Conservation (phyloP, 2,888 invertebrate species). For the Graphium colonna region DNA sequence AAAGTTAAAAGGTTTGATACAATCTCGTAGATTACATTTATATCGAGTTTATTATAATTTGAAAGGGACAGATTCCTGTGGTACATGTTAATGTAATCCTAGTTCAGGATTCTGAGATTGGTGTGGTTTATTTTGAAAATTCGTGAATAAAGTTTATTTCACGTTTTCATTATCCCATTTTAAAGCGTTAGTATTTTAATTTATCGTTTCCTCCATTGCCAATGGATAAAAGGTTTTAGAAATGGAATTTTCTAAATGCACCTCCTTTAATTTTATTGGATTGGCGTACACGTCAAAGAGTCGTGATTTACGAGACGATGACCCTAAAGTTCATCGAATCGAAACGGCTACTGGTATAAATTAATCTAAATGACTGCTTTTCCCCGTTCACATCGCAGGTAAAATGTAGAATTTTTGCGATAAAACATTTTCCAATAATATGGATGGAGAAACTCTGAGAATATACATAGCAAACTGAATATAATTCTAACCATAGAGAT, state of each 20-base stretch:
- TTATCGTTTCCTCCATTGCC: too few relatives aligned
- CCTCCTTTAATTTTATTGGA: conserved; percentile 12
- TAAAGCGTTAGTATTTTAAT: too few relatives aligned
- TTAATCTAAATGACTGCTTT: conserved; percentile 22
- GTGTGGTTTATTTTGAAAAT: too few relatives aligned
- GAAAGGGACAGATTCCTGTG: too few relatives aligned
- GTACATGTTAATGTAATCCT: too few relatives aligned
- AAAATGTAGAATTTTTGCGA: conserved; percentile 9
- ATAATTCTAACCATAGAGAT: neutral
- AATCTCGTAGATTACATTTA: too few relatives aligned
- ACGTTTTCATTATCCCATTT: neutral
- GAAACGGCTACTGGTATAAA: conserved; percentile 21
- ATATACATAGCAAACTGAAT: neutral
- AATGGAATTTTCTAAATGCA: conserved; percentile 1
- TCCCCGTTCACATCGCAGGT: conserved; percentile 11
- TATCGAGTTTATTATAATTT: too few relatives aligned
- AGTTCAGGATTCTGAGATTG: too few relatives aligned
- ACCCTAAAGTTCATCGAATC: conserved; percentile 24
- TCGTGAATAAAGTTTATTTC: neutral
- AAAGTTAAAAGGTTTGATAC: too few relatives aligned
- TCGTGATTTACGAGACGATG: conserved; percentile 22
- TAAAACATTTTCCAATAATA: neutral
- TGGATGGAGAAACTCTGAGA: neutral
- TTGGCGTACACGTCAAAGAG: conserved; percentile 19
- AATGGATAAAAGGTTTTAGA: neutral